Evolutionary conservation across 1,140 invertebrate species (phyloP), one percentile per base, ranked within the genome.

Genomic region (Chlorops oryzae): DNA sequence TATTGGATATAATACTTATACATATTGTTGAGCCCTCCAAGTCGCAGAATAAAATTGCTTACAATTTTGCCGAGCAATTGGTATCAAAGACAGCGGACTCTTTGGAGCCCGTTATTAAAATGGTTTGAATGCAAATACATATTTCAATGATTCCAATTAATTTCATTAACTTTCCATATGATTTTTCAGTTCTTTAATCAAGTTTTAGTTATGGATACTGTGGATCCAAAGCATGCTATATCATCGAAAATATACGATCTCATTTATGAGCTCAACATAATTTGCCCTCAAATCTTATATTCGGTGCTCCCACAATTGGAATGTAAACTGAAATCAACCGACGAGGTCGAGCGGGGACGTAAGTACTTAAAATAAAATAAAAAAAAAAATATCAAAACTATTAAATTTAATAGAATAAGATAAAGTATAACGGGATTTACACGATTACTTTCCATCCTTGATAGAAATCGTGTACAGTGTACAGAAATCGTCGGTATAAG

Each of bases 11-110:
- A 43, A 93, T 98, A 59, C 77, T 98, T 10, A 84, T 90, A 55
- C 96, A 97, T 68, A 86, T 98, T 63, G 90, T 98, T 46, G 94
- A 98, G 65, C 95, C 94, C n/a, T 84, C 87, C 56, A 97, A 97
- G 73, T 84, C 87, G 2, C 85, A 90, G 55, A 87, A 87, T 51
- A 94, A 92, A 72, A 87, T 92, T 72, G 90, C 93, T 1, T 95
- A 92, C 74, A 75, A 83, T 47, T 78, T 98, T 13, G 94, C 94
- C 10, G 92, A 92, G 69, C 92, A 97, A 63, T 77, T 97, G 10
- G 82, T 98, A 3, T 78, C 89, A 2, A 93, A 93, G 74, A 94
- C 92, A 42, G 86, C 85, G 54, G 88, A 92, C 61, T 92, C 91
- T 13, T 77, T 97, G 51, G 92, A 96, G 72, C 88, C 92, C 12